Evolutionary conservation across 1,140 invertebrate species (phyloP), one percentile per base, ranked within the genome.

Genomic region (Papilio glaucus): DNA sequence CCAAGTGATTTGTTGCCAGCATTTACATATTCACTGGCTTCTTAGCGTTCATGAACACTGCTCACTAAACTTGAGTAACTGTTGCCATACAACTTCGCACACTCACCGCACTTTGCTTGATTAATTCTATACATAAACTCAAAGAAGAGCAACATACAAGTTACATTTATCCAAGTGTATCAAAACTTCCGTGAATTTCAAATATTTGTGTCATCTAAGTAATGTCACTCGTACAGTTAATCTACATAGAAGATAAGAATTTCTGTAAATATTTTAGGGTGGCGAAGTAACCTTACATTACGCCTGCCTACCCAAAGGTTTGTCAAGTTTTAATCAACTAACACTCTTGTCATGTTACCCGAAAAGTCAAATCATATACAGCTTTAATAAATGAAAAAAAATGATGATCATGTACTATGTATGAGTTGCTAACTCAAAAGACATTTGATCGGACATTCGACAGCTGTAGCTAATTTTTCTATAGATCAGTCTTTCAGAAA

Each of bases 1-100:
- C 18, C 62, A 41, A n/a, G 33, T 65, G 62, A 65, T 65, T 65
- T 65, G 62, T 65, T 12, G 18, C 33, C 15, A 12, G 10, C 62
- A 65, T 65, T 65, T 65, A 65, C 62, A 65, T 65, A 65, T 65
- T 65, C 15, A 65, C 62, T 39, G 37, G 37, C 62, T 18, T 38
- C 29, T 65, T 39, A 65, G 24, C 12, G 37, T 39, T 65, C 33
- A 29, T 38, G 37, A 21, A 65, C 10, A 18, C 33, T 38, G 15
- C 62, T 38, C 39, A 29, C 57, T 13, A 65, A 65, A 65, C 29
- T 39, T 38, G 18, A 39, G 37, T 37, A 65, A 21, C 62, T 9
- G 13, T 62, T 62, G 29, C 29, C 13, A 39, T 65, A 21, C 10
- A 39, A 65, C 62, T 33, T 65, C 37, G n/a, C 61, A 9, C 49